phyloP scores from a whole-genome alignment of 2,797 vertebrate species.

The Lindbergichthys nudifrons region DNA sequence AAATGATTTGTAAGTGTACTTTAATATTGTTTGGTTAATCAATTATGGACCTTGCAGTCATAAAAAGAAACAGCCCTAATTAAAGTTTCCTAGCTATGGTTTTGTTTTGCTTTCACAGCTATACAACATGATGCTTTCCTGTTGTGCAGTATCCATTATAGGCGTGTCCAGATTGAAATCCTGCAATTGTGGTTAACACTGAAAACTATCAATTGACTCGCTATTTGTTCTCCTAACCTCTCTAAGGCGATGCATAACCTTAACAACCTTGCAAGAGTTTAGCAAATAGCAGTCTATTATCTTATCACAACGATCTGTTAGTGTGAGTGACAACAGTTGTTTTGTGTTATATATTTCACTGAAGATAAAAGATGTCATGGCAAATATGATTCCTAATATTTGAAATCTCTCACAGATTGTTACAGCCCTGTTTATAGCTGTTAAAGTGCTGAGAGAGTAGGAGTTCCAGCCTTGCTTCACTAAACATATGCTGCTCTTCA shows the following conservation, averaged over 20 bases:
- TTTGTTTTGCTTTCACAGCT: background rate
- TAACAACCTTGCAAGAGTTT: no score
- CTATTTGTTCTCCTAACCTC: no score
- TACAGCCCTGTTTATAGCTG: background rate
- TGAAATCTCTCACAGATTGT: slow-evolving; percentile 5
- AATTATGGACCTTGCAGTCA: background rate
- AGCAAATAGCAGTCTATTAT: no score
- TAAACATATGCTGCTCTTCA: slow-evolving; percentile 42
- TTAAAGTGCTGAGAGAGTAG: slow-evolving; percentile 14
- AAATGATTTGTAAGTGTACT: no score
- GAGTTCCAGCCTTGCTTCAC: slow-evolving; percentile 24
- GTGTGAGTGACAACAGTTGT: background rate
- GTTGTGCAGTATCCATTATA: background rate
- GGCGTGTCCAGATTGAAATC: no score
- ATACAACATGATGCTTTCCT: background rate
- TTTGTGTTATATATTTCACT: background rate
- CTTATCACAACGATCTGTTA: background rate
- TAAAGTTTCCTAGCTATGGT: background rate
- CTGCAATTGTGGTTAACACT: no score
- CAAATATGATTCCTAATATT: background rate
- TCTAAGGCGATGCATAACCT: no score
- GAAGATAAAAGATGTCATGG: background rate
- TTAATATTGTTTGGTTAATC: background rate
- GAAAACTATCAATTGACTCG: no score
- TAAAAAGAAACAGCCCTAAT: background rate